Conservation (phyloP, 2,888 invertebrate species). For the Trichogramma dendrolimi region DNA sequence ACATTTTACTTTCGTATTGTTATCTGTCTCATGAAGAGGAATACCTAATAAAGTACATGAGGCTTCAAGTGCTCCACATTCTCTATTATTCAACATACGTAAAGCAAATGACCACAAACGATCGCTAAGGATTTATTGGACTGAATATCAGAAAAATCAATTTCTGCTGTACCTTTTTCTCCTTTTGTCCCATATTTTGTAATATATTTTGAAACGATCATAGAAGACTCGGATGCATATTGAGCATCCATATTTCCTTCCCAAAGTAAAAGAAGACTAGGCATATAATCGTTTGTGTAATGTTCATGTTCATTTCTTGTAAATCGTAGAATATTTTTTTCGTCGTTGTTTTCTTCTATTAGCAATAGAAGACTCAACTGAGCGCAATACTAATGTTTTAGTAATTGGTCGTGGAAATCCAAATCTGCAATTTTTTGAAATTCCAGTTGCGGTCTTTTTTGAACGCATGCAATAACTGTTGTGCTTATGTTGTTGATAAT, state of each 20-base stretch:
- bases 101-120: slow-evolving; percentile 38
- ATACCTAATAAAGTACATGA: slow-evolving; percentile 39
- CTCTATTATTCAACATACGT: slow-evolving; percentile 36
- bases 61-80: slow-evolving; percentile 44
- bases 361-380: slow-evolving; percentile 30
- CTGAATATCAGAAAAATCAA: slow-evolving; percentile 35
- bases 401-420: slow-evolving; percentile 32
- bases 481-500: slow-evolving; percentile 38
- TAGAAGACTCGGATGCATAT: slow-evolving; percentile 37
- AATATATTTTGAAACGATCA: slow-evolving; percentile 39
- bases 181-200: slow-evolving; percentile 37
- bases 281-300: slow-evolving; percentile 34
- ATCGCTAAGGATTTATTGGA: slow-evolving; percentile 36
- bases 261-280: slow-evolving; percentile 36
- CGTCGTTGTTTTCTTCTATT: slow-evolving; percentile 33
- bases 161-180: slow-evolving; percentile 38
- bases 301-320: slow-evolving; percentile 29
- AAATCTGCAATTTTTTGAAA: slow-evolving; percentile 32
- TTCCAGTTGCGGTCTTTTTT: slow-evolving; percentile 33
- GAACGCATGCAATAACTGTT: slow-evolving; percentile 39
- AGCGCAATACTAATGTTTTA: slow-evolving; percentile 26
- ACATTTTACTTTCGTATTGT: slow-evolving; percentile 40
- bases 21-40: slow-evolving; percentile 41
- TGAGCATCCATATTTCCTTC: slow-evolving; percentile 43
- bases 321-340: slow-evolving; percentile 39